Evolutionary conservation across 37 sponge, comb jelly and placozoan species (phyloP).

Genomic region (Agelas oroides): DNA sequence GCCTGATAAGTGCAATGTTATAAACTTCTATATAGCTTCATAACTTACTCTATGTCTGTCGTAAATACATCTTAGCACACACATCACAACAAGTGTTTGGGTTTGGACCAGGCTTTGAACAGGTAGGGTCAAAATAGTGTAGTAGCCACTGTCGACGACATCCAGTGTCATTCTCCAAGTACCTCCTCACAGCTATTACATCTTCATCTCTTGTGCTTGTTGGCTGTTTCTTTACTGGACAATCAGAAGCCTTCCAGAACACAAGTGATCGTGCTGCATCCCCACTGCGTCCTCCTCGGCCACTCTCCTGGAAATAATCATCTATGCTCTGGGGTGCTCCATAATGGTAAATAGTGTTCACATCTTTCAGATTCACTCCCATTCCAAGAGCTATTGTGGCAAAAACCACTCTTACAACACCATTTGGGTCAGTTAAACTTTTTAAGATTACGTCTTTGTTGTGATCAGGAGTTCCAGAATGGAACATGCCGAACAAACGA

Average conservation of each 20-base stretch:
- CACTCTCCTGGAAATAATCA: conserved; percentile 55
- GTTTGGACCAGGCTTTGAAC: neutral
- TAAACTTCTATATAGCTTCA: too few species aligned
- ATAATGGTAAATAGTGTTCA: conserved; percentile 53
- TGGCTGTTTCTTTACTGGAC: conserved; percentile 8
- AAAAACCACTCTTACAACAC: conserved; percentile 66
- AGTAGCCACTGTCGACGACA: neutral
- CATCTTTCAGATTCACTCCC: conserved; percentile 36
- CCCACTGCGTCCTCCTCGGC: conserved; percentile 7
- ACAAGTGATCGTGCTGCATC: conserved; percentile 31
- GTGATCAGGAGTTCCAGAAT: neutral
- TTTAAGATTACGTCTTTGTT: conserved; percentile 13
- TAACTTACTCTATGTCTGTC: too few species aligned
- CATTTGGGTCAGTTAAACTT: conserved; percentile 30
- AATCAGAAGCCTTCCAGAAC: conserved; percentile 50
- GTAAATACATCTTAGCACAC: neutral
- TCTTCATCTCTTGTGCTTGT: conserved; percentile 4
- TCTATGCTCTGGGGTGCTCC: conserved; percentile 54
- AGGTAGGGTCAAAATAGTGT: neutral
- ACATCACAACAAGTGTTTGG: neutral
- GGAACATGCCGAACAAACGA: conserved; percentile 42
- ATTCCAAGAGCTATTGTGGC: conserved; percentile 67
- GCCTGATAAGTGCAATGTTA: too few species aligned
- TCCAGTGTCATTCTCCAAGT: neutral
- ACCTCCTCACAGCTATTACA: conserved; percentile 19